phyloP scores from a whole-genome alignment of 2,113 vertebrate species.

The Mesembrinibis cayennensis region DNA sequence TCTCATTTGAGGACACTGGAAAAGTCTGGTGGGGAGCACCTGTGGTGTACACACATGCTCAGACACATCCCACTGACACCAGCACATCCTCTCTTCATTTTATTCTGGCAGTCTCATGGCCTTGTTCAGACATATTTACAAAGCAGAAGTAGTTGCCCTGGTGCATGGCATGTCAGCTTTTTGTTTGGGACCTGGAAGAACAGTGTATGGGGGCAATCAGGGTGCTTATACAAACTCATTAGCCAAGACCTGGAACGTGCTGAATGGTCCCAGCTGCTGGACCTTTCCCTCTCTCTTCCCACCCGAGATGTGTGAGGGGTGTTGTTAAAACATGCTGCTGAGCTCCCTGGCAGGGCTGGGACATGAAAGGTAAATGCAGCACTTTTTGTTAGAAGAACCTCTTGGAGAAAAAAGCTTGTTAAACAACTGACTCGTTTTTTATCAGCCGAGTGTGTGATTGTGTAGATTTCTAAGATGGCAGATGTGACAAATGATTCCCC shows the following conservation, averaged over 20 bases:
- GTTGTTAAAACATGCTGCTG: background rate
- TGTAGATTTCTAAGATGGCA: too few relatives aligned
- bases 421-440: slow-evolving; percentile 19
- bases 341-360: background rate
- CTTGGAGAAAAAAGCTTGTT: background rate
- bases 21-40: background rate
- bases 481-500: too few relatives aligned
- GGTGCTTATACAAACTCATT: background rate
- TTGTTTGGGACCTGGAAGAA: background rate
- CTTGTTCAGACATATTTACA: background rate
- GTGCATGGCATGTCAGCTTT: background rate
- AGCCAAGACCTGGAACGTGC: background rate
- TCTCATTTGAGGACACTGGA: background rate
- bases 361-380: background rate
- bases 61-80: background rate
- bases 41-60: accelerated
- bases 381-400: background rate
- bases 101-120: background rate
- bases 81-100: background rate
- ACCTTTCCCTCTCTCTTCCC: background rate
- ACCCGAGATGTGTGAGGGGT: accelerated
- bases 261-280: background rate
- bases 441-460: background rate
- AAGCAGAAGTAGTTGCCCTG: background rate
- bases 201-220: too few relatives aligned